Evolutionary conservation across 1,140 invertebrate genomes (phyloP).

Genomic region (Oryzaephilus surinamensis): DNA sequence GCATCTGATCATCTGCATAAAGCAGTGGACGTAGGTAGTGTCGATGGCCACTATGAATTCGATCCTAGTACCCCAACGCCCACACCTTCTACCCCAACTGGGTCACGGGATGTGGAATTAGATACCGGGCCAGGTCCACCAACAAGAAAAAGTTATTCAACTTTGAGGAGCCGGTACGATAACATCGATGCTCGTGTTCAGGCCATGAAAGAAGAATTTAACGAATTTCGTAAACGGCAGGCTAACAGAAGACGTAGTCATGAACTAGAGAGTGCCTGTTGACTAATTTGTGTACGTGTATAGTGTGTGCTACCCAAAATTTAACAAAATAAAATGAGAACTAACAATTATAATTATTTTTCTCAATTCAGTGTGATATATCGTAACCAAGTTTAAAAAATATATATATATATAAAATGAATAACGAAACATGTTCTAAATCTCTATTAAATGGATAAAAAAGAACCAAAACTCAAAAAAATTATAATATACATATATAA

Average conservation of each 20-base stretch:
- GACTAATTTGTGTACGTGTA: slow-evolving; percentile 25
- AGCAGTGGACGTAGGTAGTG: slow-evolving; percentile 68
- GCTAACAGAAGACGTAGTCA: slow-evolving; percentile 55
- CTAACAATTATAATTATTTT: background rate
- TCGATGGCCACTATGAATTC: slow-evolving; percentile 93
- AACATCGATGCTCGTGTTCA: slow-evolving; percentile 84
- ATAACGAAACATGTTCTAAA: slow-evolving; percentile 35
- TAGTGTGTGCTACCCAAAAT: background rate
- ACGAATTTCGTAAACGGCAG: slow-evolving; percentile 81
- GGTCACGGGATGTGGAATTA: slow-evolving; percentile 44
- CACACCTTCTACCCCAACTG: slow-evolving; percentile 61
- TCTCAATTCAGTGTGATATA: slow-evolving; percentile 25
- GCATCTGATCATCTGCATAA: slow-evolving; percentile 40
- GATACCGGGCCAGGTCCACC: slow-evolving; percentile 36
- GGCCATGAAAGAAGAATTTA: slow-evolving; percentile 91
- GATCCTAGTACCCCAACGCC: slow-evolving; percentile 66
- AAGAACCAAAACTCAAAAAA: too few species aligned
- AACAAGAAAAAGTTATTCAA: slow-evolving; percentile 32
- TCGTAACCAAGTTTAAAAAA: slow-evolving; percentile 18
- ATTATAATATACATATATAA: too few species aligned
- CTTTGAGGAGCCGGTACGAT: slow-evolving; percentile 47
- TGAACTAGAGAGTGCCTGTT: slow-evolving; percentile 68
- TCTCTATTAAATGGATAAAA: too few species aligned
- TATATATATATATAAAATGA: too few species aligned
- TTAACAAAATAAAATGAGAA: background rate